These are phyloP conservation scores for Phymorhynchus buccinoides DNA, from an alignment of 1,140 invertebrate species.

Conservation along the genomic window DNA sequence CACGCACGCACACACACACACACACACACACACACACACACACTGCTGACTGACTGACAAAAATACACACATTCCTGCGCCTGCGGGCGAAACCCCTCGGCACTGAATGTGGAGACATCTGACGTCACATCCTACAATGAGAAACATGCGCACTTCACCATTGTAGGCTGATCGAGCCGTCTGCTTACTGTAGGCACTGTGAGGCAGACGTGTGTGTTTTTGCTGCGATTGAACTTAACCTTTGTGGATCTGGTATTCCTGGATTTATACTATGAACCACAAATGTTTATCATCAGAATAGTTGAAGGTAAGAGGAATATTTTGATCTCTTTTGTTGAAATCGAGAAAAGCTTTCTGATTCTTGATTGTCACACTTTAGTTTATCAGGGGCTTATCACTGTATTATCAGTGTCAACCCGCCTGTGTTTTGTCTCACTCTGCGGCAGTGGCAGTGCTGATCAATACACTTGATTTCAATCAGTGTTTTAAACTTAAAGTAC, in stretches of 20 bases:
- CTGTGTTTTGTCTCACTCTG: too few species aligned
- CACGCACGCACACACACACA: constrained; percentile 12
- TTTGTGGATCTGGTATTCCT: not conserved
- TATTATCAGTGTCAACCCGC: not conserved
- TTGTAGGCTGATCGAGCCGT: not conserved
- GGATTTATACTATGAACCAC: not conserved
- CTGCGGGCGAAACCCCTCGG: not conserved
- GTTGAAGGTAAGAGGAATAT: not conserved
- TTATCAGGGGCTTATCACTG: too few species aligned
- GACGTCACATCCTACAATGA: not conserved
- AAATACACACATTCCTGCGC: not conserved
- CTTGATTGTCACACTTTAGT: not conserved
- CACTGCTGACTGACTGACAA: not conserved
- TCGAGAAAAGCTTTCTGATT: not conserved
- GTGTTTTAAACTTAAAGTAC: too few species aligned
- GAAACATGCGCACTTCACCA: not conserved
- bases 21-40: constrained; percentile 18
- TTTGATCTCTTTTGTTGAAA: not conserved
- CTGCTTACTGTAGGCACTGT: not conserved
- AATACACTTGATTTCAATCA: too few species aligned
- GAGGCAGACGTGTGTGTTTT: not conserved
- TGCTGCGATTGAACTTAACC: not conserved
- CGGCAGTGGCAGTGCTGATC: too few species aligned
- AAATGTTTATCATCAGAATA: not conserved
- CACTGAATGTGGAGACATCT: not conserved